These are phyloP conservation scores for Propithecus perrieri DNA, from an alignment of 2,797 vertebrate species.

Conservation along the genomic window DNA sequence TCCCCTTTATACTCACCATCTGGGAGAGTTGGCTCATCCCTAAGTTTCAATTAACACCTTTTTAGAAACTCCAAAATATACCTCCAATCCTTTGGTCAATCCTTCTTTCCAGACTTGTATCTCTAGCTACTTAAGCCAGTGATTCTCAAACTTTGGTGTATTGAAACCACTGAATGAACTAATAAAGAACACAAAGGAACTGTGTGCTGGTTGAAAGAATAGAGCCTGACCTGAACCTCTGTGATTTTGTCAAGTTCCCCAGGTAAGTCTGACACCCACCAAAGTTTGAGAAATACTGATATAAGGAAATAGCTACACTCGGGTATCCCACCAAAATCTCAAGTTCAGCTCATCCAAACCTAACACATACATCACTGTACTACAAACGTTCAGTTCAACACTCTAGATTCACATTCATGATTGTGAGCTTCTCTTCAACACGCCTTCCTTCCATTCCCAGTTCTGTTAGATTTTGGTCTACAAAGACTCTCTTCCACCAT, in stretches of 20 bases:
- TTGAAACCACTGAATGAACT: neutral
- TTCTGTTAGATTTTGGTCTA: neutral
- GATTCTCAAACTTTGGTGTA: neutral
- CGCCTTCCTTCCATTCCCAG: neutral
- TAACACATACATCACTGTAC: neutral
- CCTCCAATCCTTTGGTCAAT: neutral
- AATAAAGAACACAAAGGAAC: neutral
- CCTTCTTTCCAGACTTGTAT: neutral
- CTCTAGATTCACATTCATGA: neutral
- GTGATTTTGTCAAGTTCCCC: neutral
- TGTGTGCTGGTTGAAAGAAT: neutral
- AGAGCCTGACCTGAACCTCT: neutral
- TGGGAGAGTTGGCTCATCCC: neutral
- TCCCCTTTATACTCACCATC: neutral
- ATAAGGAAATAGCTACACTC: neutral
- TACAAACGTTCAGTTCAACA: neutral
- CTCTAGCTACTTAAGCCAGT: neutral
- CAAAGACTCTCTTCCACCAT: neutral
- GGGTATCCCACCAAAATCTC: neutral
- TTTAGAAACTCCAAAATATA: neutral
- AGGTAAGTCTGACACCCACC: neutral
- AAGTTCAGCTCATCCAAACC: neutral
- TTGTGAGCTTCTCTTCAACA: neutral
- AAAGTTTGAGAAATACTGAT: neutral
- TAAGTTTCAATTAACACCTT: neutral